A percentile compares a stretch with the other conserved stretches of the same genome.
These are phyloP conservation scores for Clangula hyemalis DNA, from an alignment of 2,797 vertebrate genomes.

Conservation along the genomic window DNA sequence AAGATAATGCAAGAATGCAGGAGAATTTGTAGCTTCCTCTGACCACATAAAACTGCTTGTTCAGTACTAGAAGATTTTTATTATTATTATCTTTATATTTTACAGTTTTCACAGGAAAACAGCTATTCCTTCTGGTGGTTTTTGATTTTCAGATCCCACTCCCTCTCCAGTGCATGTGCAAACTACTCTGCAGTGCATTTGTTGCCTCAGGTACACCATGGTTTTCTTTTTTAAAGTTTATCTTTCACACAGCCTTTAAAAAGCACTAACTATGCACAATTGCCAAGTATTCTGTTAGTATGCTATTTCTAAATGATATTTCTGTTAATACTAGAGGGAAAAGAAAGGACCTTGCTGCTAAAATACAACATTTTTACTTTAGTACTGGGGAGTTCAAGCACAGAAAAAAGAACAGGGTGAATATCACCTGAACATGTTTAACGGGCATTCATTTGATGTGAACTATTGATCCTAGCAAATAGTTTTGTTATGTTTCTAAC, in stretches of 20 bases:
- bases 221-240: background rate
- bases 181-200: background rate
- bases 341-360: background rate
- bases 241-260: background rate
- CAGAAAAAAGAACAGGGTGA: background rate
- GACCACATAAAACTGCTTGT: background rate
- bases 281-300: background rate
- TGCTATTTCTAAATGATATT: background rate
- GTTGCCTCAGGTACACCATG: background rate
- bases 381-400: background rate
- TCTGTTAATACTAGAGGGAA: background rate
- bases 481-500: background rate
- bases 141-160: background rate
- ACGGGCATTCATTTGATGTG: background rate
- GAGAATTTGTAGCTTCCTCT: background rate
- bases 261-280: background rate
- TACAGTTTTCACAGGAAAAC: background rate
- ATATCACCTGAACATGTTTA: background rate
- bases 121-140: background rate
- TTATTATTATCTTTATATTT: background rate
- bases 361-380: background rate
- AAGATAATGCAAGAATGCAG: background rate
- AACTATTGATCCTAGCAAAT: background rate
- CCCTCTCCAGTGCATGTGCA: fast-evolving
- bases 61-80: background rate